These are phyloP conservation scores for Ophiodon elongatus DNA, from an alignment of 2,113 vertebrate species.

Conservation along the genomic window DNA sequence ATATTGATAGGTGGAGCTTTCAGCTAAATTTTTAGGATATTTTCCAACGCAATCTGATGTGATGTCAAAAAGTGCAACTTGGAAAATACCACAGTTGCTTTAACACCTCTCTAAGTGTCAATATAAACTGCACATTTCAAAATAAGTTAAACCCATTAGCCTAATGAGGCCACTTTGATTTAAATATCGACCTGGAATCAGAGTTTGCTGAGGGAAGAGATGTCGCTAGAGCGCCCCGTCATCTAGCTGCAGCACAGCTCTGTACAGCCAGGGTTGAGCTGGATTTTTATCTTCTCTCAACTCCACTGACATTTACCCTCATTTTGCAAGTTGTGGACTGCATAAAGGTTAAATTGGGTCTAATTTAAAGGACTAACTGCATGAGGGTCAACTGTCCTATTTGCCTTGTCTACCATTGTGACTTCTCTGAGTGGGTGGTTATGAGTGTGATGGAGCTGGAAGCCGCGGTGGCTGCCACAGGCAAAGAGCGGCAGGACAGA, in stretches of 20 bases:
- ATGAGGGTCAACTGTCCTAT: slow-evolving; percentile 48
- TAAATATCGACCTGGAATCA: slow-evolving; percentile 20
- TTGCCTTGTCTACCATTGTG: slow-evolving; percentile 58
- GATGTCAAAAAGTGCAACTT: not conserved
- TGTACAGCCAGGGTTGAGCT: slow-evolving; percentile 1
- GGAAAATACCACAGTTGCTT: not conserved
- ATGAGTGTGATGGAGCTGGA: slow-evolving; percentile 53
- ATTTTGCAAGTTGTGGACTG: slow-evolving; percentile 34
- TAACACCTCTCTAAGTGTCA: not conserved
- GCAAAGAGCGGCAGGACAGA: slow-evolving; percentile 46
- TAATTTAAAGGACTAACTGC: slow-evolving; percentile 37
- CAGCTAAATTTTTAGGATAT: not conserved
- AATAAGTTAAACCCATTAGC: not conserved
- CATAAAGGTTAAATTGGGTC: slow-evolving; percentile 8
- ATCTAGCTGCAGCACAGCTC: slow-evolving; percentile 27
- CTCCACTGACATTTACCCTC: slow-evolving; percentile 18
- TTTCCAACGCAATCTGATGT: not conserved
- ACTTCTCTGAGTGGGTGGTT: slow-evolving; percentile 64
- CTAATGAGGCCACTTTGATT: slow-evolving; percentile 16
- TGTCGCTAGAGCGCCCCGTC: not conserved
- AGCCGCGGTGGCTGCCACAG: slow-evolving; percentile 58
- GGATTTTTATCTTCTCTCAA: slow-evolving; percentile 21
- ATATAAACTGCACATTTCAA: slow-evolving; percentile 1
- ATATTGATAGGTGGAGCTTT: slow-evolving; percentile 11
- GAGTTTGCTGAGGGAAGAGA: slow-evolving; percentile 14